Evolutionary conservation across 2,797 vertebrate genomes (phyloP).

Genomic region (Pachyuromys duprasi): DNA sequence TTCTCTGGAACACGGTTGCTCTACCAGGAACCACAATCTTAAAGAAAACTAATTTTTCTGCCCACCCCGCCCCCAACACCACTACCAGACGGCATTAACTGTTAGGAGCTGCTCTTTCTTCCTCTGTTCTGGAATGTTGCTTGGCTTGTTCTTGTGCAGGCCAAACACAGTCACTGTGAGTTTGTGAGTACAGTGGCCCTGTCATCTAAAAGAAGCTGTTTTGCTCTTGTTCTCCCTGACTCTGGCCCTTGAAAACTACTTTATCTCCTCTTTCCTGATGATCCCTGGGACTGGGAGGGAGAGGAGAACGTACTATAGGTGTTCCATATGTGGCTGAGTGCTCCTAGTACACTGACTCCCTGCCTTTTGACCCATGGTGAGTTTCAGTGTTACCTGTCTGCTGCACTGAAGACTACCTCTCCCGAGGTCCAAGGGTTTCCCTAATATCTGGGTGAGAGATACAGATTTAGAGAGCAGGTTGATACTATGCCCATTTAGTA

Average conservation of each 20-base stretch:
- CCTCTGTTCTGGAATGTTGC: too few species aligned
- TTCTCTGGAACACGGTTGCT: background rate
- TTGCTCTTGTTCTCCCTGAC: background rate
- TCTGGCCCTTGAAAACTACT: background rate
- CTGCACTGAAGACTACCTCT: background rate
- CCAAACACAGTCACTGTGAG: background rate
- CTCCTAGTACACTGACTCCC: background rate
- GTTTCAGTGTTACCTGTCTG: background rate
- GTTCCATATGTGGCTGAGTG: background rate
- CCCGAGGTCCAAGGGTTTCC: background rate
- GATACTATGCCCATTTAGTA: background rate
- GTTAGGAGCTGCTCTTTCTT: background rate
- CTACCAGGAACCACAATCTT: background rate
- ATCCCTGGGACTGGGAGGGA: background rate
- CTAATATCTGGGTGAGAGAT: background rate
- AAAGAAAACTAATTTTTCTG: background rate
- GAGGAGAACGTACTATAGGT: background rate
- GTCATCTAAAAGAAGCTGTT: background rate
- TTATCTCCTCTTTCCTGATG: background rate
- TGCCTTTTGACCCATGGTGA: background rate
- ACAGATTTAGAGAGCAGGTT: background rate
- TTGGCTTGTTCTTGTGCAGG: background rate
- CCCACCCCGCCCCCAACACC: too few species aligned
- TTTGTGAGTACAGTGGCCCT: background rate
- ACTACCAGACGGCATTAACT: background rate